Evolutionary conservation across 1,140 invertebrate species (phyloP).

Genomic region (Magallana angulata): DNA sequence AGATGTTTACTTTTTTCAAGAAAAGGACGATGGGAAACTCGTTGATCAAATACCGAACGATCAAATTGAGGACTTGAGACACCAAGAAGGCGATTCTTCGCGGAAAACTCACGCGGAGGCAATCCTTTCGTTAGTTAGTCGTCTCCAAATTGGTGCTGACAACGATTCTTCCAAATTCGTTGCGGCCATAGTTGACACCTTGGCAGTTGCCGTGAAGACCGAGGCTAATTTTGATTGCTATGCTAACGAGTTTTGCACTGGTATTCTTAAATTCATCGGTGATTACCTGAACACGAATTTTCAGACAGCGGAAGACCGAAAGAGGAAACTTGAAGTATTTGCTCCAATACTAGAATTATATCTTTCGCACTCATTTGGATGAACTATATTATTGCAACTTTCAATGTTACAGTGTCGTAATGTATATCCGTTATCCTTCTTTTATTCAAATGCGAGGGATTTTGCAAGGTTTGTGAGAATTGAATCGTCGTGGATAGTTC

Average conservation of each 20-base stretch:
- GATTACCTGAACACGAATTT: conserved; percentile 2
- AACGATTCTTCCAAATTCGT: conserved; percentile 2
- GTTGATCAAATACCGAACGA: conserved; percentile 1
- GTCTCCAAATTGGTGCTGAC: neutral
- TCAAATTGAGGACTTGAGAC: neutral
- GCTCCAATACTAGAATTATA: neutral
- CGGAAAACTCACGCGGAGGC: neutral
- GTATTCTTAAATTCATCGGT: neutral
- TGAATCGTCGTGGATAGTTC: no score
- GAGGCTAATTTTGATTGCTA: neutral
- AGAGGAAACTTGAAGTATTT: neutral
- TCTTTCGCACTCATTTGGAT: neutral
- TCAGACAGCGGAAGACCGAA: neutral
- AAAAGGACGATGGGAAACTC: neutral
- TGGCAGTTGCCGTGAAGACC: neutral
- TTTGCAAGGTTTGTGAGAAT: no score
- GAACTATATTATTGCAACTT: neutral
- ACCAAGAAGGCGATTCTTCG: neutral
- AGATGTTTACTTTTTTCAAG: conserved; percentile 6
- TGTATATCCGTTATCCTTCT: no score
- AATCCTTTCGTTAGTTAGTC: neutral
- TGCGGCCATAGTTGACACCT: neutral
- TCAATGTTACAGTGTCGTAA: no score
- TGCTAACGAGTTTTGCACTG: neutral
- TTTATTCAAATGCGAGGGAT: no score